A percentile compares a stretch with the other conserved stretches of the same genome.
Conservation (phyloP, 2,888 invertebrate genomes). For the Xylophagus ater region DNA sequence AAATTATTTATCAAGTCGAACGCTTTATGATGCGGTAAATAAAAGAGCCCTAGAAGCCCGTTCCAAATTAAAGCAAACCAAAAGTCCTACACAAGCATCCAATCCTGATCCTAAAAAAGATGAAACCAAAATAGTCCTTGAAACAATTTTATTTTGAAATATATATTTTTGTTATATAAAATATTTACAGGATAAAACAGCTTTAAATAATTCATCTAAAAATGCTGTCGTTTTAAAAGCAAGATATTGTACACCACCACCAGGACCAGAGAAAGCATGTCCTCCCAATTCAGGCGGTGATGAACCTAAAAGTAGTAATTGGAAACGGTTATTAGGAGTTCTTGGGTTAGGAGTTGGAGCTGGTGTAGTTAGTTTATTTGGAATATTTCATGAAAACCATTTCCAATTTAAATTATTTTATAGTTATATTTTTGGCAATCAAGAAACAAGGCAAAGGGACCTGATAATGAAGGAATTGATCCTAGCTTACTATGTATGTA, state of each 20-base stretch:
- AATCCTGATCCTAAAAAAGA: slow-evolving; percentile 1
- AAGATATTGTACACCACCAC: slow-evolving; percentile 8
- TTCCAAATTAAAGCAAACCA: slow-evolving; percentile 23
- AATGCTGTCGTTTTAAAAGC: neutral
- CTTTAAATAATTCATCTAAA: too few species aligned
- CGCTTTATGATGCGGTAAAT: slow-evolving; percentile 26
- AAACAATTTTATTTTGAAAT: too few species aligned
- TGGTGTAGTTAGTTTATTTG: slow-evolving; percentile 2
- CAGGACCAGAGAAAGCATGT: neutral
- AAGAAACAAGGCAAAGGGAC: too few species aligned
- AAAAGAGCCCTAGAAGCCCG: slow-evolving; percentile 31
- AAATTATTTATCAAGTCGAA: slow-evolving; percentile 6
- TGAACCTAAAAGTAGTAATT: slow-evolving; percentile 1
- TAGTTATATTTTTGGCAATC: too few species aligned
- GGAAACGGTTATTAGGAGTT: slow-evolving; percentile 3
- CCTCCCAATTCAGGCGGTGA: neutral
- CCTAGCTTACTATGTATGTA: neutral
- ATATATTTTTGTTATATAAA: neutral
- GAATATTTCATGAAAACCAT: too few species aligned
- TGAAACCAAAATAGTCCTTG: too few species aligned
- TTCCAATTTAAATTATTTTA: too few species aligned
- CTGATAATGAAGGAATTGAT: neutral
- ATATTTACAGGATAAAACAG: slow-evolving; percentile 3
- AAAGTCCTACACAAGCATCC: slow-evolving; percentile 19
- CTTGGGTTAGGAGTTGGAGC: slow-evolving; percentile 8